Percentiles rank a stretch among this genome's conserved stretches.
These are phyloP conservation scores for Lepus townsendii DNA, from an alignment of 2,797 vertebrate species.

Conservation along the genomic window DNA sequence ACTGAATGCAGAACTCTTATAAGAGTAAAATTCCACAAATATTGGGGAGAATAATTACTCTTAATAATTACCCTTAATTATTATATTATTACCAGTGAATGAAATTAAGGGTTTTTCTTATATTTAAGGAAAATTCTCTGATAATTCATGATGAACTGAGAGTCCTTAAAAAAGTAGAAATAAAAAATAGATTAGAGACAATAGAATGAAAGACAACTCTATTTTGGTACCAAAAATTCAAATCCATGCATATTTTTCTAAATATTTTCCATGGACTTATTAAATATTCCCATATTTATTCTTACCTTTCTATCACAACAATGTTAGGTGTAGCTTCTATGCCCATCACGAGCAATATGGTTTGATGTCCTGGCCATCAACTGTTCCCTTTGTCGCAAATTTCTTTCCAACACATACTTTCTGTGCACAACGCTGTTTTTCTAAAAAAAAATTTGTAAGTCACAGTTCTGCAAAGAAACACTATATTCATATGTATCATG, in stretches of 20 bases:
- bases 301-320: not conserved
- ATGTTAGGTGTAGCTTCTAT: not conserved
- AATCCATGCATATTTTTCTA: no score
- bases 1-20: not conserved
- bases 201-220: no score
- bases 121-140: not conserved
- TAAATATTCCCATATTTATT: not conserved
- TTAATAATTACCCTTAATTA: not conserved
- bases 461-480: not conserved
- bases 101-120: not conserved
- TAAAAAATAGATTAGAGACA: no score
- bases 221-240: no score
- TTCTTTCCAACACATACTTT: not conserved
- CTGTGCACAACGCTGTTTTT: not conserved
- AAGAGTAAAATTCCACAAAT: not conserved
- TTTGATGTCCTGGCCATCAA: not conserved
- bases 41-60: not conserved
- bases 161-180: no score
- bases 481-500: not conserved
- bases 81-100: not conserved
- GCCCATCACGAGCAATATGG: not conserved
- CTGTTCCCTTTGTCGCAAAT: not conserved
- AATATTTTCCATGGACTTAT: no score
- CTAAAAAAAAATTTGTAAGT: not conserved
- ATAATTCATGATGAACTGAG: not conserved